phyloP scores from a whole-genome alignment of 2,797 vertebrate genomes.

The Chelon auratus region DNA sequence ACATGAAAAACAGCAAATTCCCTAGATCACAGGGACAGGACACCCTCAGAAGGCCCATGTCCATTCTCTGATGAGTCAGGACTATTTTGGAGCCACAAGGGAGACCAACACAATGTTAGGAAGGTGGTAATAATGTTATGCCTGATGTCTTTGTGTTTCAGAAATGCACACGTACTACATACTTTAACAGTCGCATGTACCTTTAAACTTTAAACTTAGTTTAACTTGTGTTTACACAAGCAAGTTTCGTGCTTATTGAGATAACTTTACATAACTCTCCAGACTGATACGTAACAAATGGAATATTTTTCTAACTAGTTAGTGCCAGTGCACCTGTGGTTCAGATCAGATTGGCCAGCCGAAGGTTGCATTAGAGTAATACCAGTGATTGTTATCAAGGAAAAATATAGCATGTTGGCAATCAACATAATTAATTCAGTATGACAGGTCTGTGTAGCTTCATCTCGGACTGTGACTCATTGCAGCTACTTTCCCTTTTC shows the following conservation, averaged over 20 bases:
- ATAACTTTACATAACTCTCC: not conserved
- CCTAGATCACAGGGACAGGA: no score
- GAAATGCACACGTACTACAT: no score
- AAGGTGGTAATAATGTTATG: no score
- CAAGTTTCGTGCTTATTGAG: not conserved
- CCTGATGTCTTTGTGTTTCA: no score
- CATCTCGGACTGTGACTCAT: slow-evolving; percentile 34
- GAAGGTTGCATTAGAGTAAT: slow-evolving; percentile 10
- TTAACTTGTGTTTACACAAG: no score
- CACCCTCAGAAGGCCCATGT: no score
- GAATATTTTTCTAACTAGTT: not conserved
- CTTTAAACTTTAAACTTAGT: no score
- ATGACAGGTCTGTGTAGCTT: slow-evolving; percentile 11
- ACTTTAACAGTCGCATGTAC: no score
- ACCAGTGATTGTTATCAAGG: slow-evolving; percentile 4
- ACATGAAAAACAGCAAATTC: no score
- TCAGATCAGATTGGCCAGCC: slow-evolving; percentile 1
- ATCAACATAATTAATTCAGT: slow-evolving; percentile 18
- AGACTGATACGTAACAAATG: not conserved
- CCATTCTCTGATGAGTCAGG: no score
- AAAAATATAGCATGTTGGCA: slow-evolving; percentile 17
- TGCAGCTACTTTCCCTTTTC: slow-evolving; percentile 17
- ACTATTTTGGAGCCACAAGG: no score
- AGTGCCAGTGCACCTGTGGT: slow-evolving; percentile 32
- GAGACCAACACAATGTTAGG: no score